Evolutionary conservation across 2,113 vertebrate genomes (phyloP).

Genomic region (Cavia aperea): DNA sequence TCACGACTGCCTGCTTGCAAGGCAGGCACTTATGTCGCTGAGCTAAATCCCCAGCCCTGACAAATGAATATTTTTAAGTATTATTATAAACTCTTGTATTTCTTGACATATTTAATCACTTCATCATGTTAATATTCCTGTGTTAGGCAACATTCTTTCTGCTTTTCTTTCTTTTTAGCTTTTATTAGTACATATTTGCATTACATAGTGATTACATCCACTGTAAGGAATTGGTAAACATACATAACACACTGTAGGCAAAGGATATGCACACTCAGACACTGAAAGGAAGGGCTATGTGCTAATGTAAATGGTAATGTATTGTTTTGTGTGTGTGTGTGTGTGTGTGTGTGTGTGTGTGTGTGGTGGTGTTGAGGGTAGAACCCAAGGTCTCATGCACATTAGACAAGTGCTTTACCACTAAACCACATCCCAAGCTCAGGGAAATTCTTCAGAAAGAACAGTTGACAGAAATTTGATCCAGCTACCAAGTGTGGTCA

Average conservation of each 20-base stretch:
- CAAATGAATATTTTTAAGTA: not conserved
- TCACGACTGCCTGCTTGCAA: too few species aligned
- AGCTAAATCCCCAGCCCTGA: too few species aligned
- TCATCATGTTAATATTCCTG: not conserved
- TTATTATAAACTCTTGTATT: not conserved
- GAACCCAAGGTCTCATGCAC: too few species aligned
- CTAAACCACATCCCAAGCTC: not conserved
- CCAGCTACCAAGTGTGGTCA: not conserved
- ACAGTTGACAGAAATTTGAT: not conserved
- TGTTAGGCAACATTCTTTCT: not conserved
- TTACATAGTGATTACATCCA: not conserved
- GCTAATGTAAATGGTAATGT: not conserved
- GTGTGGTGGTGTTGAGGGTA: too few species aligned
- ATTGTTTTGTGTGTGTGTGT: not conserved
- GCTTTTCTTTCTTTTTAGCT: not conserved
- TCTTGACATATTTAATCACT: constrained; percentile 4
- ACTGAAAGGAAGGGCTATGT: not conserved
- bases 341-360: not conserved
- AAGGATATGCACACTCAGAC: not conserved
- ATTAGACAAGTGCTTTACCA: not conserved
- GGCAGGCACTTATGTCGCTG: too few species aligned
- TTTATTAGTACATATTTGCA: not conserved
- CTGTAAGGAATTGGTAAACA: not conserved
- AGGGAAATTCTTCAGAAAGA: not conserved
- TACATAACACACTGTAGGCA: not conserved